A percentile compares a stretch with the other conserved stretches of the same genome.
Evolutionary conservation across 2,113 vertebrate genomes (phyloP).

Genomic region (Columba janthina): DNA sequence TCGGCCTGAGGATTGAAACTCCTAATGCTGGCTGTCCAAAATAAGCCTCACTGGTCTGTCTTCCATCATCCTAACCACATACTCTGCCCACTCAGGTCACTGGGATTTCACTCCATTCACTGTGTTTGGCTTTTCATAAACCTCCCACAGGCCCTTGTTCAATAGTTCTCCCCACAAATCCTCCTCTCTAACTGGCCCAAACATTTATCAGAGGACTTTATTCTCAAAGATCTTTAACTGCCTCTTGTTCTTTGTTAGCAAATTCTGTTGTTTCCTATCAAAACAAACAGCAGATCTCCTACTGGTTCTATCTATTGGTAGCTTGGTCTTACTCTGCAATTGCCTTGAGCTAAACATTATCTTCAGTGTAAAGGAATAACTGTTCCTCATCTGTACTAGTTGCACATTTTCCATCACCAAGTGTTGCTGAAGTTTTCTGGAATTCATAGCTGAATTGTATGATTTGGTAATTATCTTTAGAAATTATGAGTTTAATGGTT

Average conservation of each 20-base stretch:
- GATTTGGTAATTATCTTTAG: neutral
- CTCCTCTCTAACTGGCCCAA: neutral
- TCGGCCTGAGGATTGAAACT: constrained; percentile 32
- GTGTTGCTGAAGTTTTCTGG: neutral
- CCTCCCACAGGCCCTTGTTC: constrained; percentile 43
- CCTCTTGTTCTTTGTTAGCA: neutral
- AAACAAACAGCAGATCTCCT: neutral
- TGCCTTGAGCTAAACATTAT: neutral
- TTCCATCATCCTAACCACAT: constrained; percentile 55
- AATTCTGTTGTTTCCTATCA: neutral
- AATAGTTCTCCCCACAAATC: neutral
- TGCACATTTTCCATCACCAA: neutral
- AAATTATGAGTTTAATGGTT: neutral
- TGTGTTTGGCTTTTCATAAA: constrained; percentile 14
- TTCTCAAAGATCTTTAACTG: neutral
- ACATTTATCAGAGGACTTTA: neutral
- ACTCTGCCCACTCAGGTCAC: constrained; percentile 48
- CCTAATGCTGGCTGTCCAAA: constrained; percentile 10
- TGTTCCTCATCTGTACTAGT: neutral
- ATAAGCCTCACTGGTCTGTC: neutral
- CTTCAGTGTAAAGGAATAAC: neutral
- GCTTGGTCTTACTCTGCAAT: neutral
- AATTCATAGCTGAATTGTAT: neutral
- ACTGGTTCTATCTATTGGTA: neutral
- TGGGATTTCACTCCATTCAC: constrained; percentile 39